Evolutionary conservation across 2,113 vertebrate genomes (phyloP), one percentile per base, ranked within the genome.

Genomic region (Ranitomeya imitator): DNA sequence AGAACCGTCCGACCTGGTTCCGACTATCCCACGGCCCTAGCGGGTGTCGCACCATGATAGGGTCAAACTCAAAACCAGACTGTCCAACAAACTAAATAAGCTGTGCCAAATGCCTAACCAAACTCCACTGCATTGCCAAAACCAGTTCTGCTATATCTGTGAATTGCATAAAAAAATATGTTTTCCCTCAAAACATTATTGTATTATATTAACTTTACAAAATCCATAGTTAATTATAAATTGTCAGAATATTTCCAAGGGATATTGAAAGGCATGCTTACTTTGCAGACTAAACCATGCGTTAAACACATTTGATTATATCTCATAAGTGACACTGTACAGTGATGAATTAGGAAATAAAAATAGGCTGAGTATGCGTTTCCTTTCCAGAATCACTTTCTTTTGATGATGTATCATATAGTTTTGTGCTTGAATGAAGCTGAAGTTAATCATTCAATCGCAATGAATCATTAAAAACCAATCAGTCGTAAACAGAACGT

Each of bases 391-490:
- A 37, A 37, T 73, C 26, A 0, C 69, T 37, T 45, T 74, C 71
- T 74, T 74, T 45, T 60, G 55, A 26, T 26, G 57, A 26, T 80
- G 78, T 26, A 80, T 59, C 55, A 26, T 60, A 55, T 31, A 26
- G 55, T 59, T 80, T 26, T 57, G n/a, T 31, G 23, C 78, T 80
- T 57, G 54, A 57, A 60, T 80, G 78, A 60, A 59, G 8, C 54
- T 59, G 13, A 16, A 59, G 78, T 80, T 59, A 80, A 80, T 80
- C 54, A 79, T 79, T 79, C n/a, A 23, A 51, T 57, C 0, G 77
- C 52, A 78, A 79, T 57, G 52, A 79, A 78, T 54, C 76, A 78
- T 78, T 78, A 80, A 80, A 80, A 80, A 60, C 18, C 78, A 80
- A 80, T 80, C 78, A 80, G 78, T 23, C 54, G 54, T 80, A 80